Evolutionary conservation across 1,140 invertebrate genomes (phyloP).

Genomic region (Eueides isabella): DNA sequence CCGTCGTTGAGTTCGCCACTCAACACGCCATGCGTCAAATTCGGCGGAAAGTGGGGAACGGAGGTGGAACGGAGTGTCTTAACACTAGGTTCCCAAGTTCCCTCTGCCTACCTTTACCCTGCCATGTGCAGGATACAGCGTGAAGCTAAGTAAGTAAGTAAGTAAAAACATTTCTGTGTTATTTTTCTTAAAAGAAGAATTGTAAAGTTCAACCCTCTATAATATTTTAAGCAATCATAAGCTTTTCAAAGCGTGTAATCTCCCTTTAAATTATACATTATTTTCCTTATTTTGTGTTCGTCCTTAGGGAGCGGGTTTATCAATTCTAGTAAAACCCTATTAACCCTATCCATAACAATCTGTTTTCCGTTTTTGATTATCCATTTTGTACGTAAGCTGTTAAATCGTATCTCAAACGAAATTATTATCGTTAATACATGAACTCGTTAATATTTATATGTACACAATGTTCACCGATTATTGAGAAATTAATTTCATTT

Average conservation of each 20-base stretch:
- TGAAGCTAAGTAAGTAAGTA: not conserved
- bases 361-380: slow-evolving; percentile 8
- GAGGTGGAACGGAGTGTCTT: too few species aligned
- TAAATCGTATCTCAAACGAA: not conserved
- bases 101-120: not conserved
- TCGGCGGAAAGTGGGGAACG: too few species aligned
- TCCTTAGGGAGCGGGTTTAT: not conserved
- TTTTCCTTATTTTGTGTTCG: slow-evolving; percentile 2
- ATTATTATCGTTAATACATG: not conserved
- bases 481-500: not conserved
- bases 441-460: not conserved
- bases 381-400: not conserved
- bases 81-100: not conserved
- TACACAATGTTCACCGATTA: not conserved
- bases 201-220: not conserved
- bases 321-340: slow-evolving; percentile 6
- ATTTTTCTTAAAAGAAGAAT: not conserved
- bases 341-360: slow-evolving; percentile 13
- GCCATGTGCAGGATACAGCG: not conserved
- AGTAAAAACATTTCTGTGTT: not conserved
- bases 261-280: slow-evolving; percentile 4
- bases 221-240: not conserved
- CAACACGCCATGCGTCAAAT: too few species aligned
- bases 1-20: too few species aligned
- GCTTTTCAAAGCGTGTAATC: not conserved